Evolutionary conservation across 2,113 vertebrate species (phyloP).

Genomic region (Callaeas wilsoni): DNA sequence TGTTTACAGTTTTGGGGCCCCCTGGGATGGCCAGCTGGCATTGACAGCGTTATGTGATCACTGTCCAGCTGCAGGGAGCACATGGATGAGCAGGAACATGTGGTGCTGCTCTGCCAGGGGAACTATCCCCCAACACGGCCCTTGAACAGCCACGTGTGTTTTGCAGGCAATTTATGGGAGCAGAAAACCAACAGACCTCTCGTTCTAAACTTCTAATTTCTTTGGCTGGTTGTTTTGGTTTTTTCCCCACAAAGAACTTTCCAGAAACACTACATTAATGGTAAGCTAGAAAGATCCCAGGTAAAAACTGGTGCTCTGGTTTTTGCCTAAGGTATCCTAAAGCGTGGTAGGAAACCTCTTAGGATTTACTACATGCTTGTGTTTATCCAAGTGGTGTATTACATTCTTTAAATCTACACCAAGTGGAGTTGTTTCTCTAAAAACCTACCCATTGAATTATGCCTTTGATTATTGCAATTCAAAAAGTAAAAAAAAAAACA

Average conservation of each 20-base stretch:
- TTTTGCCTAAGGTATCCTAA: background rate
- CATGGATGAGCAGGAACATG: background rate
- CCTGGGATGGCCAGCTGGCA: background rate
- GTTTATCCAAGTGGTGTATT: rapidly evolving
- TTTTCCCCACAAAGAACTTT: background rate
- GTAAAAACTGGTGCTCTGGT: background rate
- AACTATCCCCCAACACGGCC: background rate
- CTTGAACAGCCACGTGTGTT: background rate
- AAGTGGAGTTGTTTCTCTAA: background rate
- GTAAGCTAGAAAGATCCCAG: background rate
- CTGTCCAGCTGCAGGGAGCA: background rate
- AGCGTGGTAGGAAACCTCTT: background rate
- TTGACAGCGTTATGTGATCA: background rate
- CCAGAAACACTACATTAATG: background rate
- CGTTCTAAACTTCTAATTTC: background rate
- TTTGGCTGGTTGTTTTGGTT: background rate
- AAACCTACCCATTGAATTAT: background rate
- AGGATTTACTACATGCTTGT: background rate
- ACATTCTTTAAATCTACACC: background rate
- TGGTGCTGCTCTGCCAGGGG: background rate
- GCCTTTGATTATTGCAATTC: background rate
- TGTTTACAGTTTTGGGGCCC: background rate
- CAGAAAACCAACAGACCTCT: background rate
- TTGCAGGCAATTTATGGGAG: background rate
- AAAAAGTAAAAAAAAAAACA: background rate